Evolutionary conservation across 1,140 invertebrate genomes (phyloP).

Genomic region (Neomicropteryx cornuta): DNA sequence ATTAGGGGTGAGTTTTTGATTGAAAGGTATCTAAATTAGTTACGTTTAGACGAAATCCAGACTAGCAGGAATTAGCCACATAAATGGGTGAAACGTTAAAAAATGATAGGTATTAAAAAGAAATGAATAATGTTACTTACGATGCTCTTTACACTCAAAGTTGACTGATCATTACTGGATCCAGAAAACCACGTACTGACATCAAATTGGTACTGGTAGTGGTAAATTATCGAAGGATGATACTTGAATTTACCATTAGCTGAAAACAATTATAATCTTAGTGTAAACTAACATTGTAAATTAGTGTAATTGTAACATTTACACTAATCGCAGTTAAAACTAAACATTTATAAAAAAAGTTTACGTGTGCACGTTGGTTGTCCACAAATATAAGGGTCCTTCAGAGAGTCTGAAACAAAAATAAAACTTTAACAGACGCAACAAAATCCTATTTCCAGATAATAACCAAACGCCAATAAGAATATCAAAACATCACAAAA

Average conservation of each 20-base stretch:
- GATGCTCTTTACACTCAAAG: constrained; percentile 43
- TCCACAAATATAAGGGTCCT: constrained; percentile 54
- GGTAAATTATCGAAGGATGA: constrained; percentile 39
- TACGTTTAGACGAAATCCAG: neutral
- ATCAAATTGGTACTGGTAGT: constrained; percentile 52
- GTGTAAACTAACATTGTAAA: constrained; percentile 1
- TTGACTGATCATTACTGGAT: constrained; percentile 53
- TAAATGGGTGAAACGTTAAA: constrained; percentile 21
- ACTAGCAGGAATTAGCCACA: neutral
- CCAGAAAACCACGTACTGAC: constrained; percentile 53
- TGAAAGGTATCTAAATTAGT: neutral
- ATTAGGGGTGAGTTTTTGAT: constrained; percentile 1
- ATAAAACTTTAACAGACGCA: constrained; percentile 1
- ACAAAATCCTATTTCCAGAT: too few species aligned
- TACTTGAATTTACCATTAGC: constrained; percentile 51
- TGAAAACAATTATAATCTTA: constrained; percentile 22
- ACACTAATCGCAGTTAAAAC: constrained; percentile 4
- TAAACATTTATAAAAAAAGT: constrained; percentile 8
- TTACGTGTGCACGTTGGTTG: constrained; percentile 46
- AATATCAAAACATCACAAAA: too few species aligned
- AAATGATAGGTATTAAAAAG: constrained; percentile 18
- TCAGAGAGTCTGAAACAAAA: constrained; percentile 45
- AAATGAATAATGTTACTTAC: constrained; percentile 21
- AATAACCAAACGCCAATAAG: too few species aligned
- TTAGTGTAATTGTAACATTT: constrained; percentile 2